phyloP scores from a whole-genome alignment of 1,140 invertebrate species.

The Drosophila melanogaster region Release_6_plus_ISO1_MT NT_033779.5:4543001-4543500 shows the following conservation, averaged over 20 bases:
- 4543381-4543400: not conserved
- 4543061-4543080: too few relatives aligned
- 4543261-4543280: not conserved
- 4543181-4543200: not conserved
- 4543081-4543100: too few relatives aligned
- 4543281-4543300: not conserved
- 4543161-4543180: not conserved
- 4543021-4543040: too few relatives aligned
- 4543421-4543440: not conserved
- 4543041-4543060: too few relatives aligned
- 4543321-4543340: constrained; percentile 2
- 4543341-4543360: not conserved
- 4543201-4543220: not conserved
- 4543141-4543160: not conserved
- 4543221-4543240: not conserved
- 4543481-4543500: not conserved
- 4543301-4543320: constrained; percentile 14
- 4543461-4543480: not conserved
- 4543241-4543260: not conserved
- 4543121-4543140: too few relatives aligned
- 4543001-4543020: too few relatives aligned
- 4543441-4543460: too few relatives aligned
- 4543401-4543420: not conserved
- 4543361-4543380: not conserved
- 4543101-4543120: too few relatives aligned